These are phyloP conservation scores for Artemia sinica DNA, from an alignment of 2,888 invertebrate species.

Conservation along the genomic window DNA sequence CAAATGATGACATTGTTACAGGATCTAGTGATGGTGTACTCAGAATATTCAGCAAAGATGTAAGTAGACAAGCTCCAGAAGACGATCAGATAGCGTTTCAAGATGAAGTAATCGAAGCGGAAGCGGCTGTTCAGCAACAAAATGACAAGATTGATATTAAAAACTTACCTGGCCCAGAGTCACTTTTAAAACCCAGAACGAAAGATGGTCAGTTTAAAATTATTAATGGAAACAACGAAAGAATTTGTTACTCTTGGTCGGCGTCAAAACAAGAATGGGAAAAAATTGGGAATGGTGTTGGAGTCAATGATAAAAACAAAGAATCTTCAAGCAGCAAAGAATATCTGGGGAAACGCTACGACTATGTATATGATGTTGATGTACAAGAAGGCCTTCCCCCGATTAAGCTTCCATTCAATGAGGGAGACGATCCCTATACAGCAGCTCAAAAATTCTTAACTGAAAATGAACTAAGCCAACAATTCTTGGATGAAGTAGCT, in stretches of 20 bases:
- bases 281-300: conserved; percentile 74
- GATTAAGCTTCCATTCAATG: conserved; percentile 77
- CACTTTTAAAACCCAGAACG: conserved; percentile 53
- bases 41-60: conserved; percentile 61
- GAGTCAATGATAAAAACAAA: conserved; percentile 40
- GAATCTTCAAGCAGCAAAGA: too few relatives aligned
- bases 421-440: conserved; percentile 73
- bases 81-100: conserved; percentile 46
- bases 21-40: conserved; percentile 73
- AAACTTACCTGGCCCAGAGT: conserved; percentile 59
- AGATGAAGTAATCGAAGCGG: conserved; percentile 48
- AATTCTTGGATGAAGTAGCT: conserved; percentile 71
- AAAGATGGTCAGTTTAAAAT: conserved; percentile 68
- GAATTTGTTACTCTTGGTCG: conserved; percentile 64
- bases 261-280: conserved; percentile 50
- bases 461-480: conserved; percentile 60
- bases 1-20: conserved; percentile 74
- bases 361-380: conserved; percentile 89
- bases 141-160: conserved; percentile 38
- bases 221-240: conserved; percentile 49
- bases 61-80: conserved; percentile 48
- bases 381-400: conserved; percentile 75
- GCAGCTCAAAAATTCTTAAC: conserved; percentile 80
- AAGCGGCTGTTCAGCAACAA: conserved; percentile 46
- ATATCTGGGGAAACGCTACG: conserved; percentile 45